Evolutionary conservation across 2,113 vertebrate species (phyloP).

Genomic region (Neoarius graeffei): DNA sequence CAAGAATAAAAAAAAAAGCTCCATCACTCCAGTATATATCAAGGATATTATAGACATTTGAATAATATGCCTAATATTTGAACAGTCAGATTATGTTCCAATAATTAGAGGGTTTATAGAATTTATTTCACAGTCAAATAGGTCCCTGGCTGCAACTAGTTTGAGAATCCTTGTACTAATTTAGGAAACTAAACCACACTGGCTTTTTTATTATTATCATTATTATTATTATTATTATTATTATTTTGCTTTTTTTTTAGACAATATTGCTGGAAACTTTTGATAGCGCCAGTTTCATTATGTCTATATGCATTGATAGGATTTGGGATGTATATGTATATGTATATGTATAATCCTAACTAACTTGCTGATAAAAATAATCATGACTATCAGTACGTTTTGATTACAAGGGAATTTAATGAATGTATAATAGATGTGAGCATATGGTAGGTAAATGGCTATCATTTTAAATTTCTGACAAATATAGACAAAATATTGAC

Average conservation of each 20-base stretch:
- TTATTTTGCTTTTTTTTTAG: neutral
- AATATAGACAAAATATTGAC: neutral
- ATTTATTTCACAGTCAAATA: no score
- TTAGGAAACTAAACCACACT: neutral
- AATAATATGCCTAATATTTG: neutral
- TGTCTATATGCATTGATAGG: neutral
- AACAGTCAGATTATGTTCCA: neutral
- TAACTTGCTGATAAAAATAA: neutral
- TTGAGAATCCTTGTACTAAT: neutral
- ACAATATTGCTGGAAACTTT: neutral
- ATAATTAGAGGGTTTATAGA: neutral
- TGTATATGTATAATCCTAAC: neutral
- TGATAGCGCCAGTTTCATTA: neutral
- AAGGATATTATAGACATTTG: neutral
- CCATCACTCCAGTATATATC: neutral
- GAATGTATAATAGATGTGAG: neutral
- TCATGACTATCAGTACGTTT: neutral
- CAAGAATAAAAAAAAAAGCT: neutral
- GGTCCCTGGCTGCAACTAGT: neutral
- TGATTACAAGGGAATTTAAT: neutral
- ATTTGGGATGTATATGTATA: no score
- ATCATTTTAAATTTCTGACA: neutral
- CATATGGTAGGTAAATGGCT: neutral
- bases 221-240: no score
- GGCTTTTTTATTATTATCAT: no score